Base-by-base conservation (phyloP, 2,797 vertebrate species). In the Molothrus ater region DNA sequence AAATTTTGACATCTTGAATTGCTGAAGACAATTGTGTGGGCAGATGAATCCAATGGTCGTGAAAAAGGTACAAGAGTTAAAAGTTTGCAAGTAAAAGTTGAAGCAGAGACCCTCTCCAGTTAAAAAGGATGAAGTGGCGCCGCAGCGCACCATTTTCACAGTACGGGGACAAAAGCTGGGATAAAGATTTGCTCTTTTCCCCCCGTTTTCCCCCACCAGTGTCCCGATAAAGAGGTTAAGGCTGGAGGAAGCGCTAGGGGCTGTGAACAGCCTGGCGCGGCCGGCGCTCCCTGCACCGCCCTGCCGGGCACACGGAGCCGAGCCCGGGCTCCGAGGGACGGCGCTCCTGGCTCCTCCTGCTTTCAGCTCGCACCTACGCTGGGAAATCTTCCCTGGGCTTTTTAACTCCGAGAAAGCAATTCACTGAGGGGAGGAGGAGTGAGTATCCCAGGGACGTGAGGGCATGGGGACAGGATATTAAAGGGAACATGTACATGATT, bases 401-500 rank as follows among this genome's bases (percentile, higher is more conserved):
- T 64, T 78, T 54, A 81, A 80, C 76, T 90, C 73, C 34, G 18
- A 73, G 61, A 36, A 93, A 90, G 72, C 45, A 63, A 90, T 29
- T 71, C 71, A 36, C 10, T 84, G 84, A 28, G 63, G 75, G 71
- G 59, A 82, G 83, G 53, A 91, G 47, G 60, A 91, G 48, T 16
- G 50, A 76, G 47, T 8, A 13, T 42, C 94, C 92, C 95, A 69
- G 92, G 88, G 92, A 80, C 17, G 28, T 10, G 76, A 94, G 84
- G 86, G 81, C 83, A 31, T 75, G 89, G 90, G 71, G 59, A 92
- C 66, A 92, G 94, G 92, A 86, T 92, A 91, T 80, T 70, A 79
- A 91, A 95, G 91, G 95, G 93, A 95, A 94, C 96, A 93, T 88
- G 90, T 75, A 86, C 94, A 84, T 76, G 72, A 94, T 95, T 93